phyloP scores from a whole-genome alignment of 2,797 vertebrate genomes.

The Pteronotus mesoamericanus region DNA sequence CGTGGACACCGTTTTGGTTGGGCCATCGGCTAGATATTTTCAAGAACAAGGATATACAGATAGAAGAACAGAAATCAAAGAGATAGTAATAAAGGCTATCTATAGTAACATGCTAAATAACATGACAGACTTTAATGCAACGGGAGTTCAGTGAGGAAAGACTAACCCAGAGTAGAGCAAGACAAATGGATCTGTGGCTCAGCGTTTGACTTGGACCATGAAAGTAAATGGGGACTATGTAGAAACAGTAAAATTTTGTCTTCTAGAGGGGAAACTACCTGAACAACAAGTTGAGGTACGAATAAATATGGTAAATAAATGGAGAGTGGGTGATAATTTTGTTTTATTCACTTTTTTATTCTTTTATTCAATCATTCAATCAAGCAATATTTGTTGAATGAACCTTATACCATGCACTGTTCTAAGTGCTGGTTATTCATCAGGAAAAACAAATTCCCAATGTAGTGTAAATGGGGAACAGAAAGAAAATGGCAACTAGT shows the following conservation, averaged over 20 bases:
- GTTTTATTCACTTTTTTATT: neutral
- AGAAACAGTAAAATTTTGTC: neutral
- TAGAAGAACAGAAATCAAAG: neutral
- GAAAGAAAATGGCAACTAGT: neutral
- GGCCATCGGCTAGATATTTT: neutral
- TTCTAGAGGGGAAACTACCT: neutral
- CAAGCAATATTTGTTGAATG: neutral
- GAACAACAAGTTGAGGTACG: neutral
- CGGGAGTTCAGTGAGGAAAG: neutral
- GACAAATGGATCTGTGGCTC: neutral
- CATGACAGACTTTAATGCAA: neutral
- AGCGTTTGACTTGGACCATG: neutral
- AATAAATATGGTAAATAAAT: neutral
- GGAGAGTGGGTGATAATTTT: neutral
- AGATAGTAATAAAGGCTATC: neutral
- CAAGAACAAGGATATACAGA: neutral
- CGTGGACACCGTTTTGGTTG: neutral
- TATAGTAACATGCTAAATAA: neutral
- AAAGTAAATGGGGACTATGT: neutral
- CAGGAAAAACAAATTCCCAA: neutral
- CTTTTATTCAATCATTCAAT: neutral
- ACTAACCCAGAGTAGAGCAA: neutral
- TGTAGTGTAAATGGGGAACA: neutral
- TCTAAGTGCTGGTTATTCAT: neutral
- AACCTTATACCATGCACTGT: neutral